Percentiles rank a stretch among this genome's conserved stretches.
These are phyloP conservation scores for Carassius auratus DNA, from an alignment of 2,113 vertebrate species.

Conservation along the genomic window DNA sequence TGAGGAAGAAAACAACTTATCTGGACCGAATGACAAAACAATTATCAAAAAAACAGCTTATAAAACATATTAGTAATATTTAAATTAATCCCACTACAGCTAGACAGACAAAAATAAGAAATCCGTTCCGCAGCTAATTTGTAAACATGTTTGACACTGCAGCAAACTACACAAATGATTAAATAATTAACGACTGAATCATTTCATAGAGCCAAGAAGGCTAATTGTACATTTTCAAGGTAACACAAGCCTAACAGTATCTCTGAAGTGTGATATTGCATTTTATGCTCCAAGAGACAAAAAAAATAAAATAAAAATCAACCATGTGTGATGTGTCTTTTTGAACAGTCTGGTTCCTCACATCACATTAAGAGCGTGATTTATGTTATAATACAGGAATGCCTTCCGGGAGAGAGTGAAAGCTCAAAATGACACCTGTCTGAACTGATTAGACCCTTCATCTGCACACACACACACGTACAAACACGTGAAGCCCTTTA, in stretches of 20 bases:
- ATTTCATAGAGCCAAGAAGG: background rate
- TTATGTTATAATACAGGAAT: constrained; percentile 29
- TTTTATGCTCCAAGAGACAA: background rate
- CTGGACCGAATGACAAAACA: background rate
- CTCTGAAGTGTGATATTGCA: constrained; percentile 26
- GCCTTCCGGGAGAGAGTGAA: background rate
- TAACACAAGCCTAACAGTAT: constrained; percentile 7
- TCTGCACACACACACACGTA: background rate
- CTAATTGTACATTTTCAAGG: constrained; percentile 7
- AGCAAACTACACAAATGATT: background rate
- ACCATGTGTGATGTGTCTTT: constrained; percentile 13
- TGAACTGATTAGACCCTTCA: constrained; percentile 25
- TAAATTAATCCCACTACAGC: background rate
- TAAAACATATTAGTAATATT: background rate
- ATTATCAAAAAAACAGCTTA: constrained; percentile 12
- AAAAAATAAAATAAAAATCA: background rate
- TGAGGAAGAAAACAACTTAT: background rate
- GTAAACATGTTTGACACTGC: background rate
- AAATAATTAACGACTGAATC: constrained; percentile 7
- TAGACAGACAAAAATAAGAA: background rate
- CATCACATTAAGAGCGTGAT: constrained; percentile 34
- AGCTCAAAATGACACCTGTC: background rate
- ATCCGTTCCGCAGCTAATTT: background rate
- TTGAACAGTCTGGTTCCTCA: constrained; percentile 10
- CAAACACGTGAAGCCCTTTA: background rate